phyloP scores from a whole-genome alignment of 2,888 invertebrate species.

The Girardia tigrina region DNA sequence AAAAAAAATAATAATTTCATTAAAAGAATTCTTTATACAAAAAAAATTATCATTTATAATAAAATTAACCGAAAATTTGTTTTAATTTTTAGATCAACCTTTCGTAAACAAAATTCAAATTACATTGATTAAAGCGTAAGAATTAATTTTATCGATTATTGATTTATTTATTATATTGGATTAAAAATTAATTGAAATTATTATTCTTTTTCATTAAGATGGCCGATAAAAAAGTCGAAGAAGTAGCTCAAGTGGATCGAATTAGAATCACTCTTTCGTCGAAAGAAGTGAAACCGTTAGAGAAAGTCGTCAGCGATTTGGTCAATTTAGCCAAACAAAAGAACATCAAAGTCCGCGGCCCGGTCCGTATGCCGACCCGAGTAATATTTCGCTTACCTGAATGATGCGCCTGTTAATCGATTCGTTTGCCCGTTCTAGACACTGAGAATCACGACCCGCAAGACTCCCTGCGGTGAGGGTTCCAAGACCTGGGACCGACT shows the following conservation, averaged over 20 bases:
- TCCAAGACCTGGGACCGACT: constrained; percentile 98
- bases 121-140: background rate
- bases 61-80: background rate
- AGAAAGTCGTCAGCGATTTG: constrained; percentile 92
- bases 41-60: too few species aligned
- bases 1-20: too few species aligned
- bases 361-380: constrained; percentile 97
- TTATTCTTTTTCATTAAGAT: background rate
- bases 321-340: constrained; percentile 92
- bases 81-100: background rate
- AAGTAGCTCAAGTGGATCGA: constrained; percentile 70
- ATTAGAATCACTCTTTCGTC: constrained; percentile 95
- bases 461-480: constrained; percentile 99
- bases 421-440: background rate
- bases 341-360: constrained; percentile 87
- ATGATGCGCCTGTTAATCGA: too few species aligned
- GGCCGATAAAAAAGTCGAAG: constrained; percentile 19
- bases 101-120: background rate
- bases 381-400: background rate
- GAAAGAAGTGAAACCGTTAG: constrained; percentile 83
- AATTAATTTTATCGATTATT: background rate
- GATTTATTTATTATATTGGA: too few species aligned
- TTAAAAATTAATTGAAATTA: background rate
- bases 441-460: constrained; percentile 82
- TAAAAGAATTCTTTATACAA: too few species aligned